Conservation (phyloP, 37 sponge, comb jelly and placozoan genomes). For the Dysidea cf. avara region DNA sequence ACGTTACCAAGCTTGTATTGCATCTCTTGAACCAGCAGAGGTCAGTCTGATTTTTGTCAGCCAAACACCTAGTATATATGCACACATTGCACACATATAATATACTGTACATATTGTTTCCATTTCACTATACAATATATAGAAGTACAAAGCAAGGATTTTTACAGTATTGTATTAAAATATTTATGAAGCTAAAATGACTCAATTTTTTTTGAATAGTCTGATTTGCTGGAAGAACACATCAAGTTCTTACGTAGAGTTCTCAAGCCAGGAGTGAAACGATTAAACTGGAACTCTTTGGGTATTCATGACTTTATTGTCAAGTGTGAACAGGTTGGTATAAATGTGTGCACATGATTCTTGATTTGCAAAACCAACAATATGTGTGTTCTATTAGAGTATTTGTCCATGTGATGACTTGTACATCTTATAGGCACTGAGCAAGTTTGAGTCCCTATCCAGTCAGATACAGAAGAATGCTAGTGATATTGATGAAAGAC, state of each 20-base stretch:
- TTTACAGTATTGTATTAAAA: background rate
- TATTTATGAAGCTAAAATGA: background rate
- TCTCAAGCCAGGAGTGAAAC: constrained; percentile 87
- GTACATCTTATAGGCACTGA: constrained; percentile 51
- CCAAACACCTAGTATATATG: no score
- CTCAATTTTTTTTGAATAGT: no score
- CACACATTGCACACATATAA: background rate
- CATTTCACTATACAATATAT: no score
- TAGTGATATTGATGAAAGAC: constrained; percentile 89
- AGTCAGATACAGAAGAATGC: constrained; percentile 98
- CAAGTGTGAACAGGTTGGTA: constrained; percentile 78
- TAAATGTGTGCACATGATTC: no score
- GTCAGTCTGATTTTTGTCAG: constrained; percentile 30
- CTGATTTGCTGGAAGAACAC: constrained; percentile 85
- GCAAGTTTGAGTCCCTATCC: constrained; percentile 95
- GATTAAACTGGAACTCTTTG: constrained; percentile 99
- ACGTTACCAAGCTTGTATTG: constrained; percentile 64
- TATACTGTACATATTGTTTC: background rate
- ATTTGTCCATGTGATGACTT: background rate
- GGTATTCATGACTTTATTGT: constrained; percentile 95
- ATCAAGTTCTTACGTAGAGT: constrained; percentile 78
- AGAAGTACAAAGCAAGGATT: no score
- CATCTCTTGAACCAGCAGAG: constrained; percentile 58
- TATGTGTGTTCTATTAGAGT: no score
- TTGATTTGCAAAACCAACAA: no score